phyloP scores from a whole-genome alignment of 2,797 vertebrate genomes.

The Cottoperca gobio region DNA sequence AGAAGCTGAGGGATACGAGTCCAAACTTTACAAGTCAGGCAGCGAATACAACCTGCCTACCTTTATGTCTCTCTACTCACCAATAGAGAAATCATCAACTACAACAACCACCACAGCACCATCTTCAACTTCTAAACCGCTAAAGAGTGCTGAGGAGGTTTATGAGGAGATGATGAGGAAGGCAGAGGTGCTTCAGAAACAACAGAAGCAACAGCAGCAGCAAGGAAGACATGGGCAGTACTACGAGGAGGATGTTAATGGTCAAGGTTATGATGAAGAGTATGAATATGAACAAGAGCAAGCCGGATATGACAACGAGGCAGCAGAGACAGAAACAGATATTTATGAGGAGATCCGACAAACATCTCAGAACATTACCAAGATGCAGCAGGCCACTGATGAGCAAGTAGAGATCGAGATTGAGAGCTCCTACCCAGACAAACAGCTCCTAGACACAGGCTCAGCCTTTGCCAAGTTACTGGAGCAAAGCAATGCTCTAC shows the following conservation, averaged over 20 bases:
- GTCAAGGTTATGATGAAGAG: slow-evolving; percentile 89
- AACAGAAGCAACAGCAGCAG: slow-evolving; percentile 81
- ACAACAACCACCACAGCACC: slow-evolving; percentile 81
- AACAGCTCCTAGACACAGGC: slow-evolving; percentile 92
- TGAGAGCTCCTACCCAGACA: slow-evolving; percentile 87
- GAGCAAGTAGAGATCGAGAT: slow-evolving; percentile 85
- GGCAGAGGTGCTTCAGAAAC: slow-evolving; percentile 95
- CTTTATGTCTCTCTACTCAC: slow-evolving; percentile 99
- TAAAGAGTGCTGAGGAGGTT: slow-evolving; percentile 98
- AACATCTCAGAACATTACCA: slow-evolving; percentile 88
- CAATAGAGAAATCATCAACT: slow-evolving; percentile 88
- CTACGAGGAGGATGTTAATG: slow-evolving; percentile 83
- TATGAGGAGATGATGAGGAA: slow-evolving; percentile 99
- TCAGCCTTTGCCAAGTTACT: slow-evolving; percentile 93
- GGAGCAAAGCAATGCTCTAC: slow-evolving; percentile 93
- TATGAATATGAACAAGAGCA: slow-evolving; percentile 87
- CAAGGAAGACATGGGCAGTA: slow-evolving; percentile 75
- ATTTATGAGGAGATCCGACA: slow-evolving; percentile 96
- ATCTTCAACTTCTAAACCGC: slow-evolving; percentile 88
- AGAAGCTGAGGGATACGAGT: slow-evolving; percentile 94
- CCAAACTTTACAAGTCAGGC: slow-evolving; percentile 96
- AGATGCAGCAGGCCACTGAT: slow-evolving; percentile 85
- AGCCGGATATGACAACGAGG: slow-evolving; percentile 82
- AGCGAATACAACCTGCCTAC: slow-evolving; percentile 98
- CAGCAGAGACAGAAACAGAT: slow-evolving; percentile 83